A percentile compares a stretch with the other conserved stretches of the same genome.
phyloP scores from a whole-genome alignment of 2,113 vertebrate species.

The Pomatostomus ruficeps region DNA sequence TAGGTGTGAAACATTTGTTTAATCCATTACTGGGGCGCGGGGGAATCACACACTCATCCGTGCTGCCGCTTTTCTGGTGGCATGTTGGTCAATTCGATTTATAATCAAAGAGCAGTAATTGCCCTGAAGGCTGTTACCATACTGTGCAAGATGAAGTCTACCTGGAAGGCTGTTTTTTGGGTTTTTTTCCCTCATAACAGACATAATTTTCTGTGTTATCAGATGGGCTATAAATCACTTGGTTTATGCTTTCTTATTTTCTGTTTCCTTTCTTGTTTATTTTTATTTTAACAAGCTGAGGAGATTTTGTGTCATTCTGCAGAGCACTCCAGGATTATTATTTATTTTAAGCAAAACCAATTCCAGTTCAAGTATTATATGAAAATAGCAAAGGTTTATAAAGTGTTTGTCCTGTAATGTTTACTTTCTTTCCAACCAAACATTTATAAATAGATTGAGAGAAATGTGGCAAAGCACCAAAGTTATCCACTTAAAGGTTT shows the following conservation, averaged over 20 bases:
- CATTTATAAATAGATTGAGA: slow-evolving; percentile 34
- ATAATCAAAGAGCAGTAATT: neutral
- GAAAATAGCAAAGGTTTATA: slow-evolving; percentile 25
- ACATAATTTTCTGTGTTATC: neutral
- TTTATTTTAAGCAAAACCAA: slow-evolving; percentile 9
- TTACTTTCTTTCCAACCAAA: slow-evolving; percentile 23
- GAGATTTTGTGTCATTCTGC: neutral
- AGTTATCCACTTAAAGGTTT: slow-evolving; percentile 17
- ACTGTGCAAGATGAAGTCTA: neutral
- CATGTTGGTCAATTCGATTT: neutral
- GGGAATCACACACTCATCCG: neutral
- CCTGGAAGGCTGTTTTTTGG: neutral
- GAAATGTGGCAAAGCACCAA: slow-evolving; percentile 26
- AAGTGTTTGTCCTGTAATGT: neutral
- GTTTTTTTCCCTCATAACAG: neutral
- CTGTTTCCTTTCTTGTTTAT: neutral
- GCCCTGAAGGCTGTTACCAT: neutral
- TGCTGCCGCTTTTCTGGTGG: neutral
- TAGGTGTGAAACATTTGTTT: slow-evolving; percentile 36
- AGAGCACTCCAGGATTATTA: neutral
- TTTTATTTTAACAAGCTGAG: neutral
- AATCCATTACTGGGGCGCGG: neutral
- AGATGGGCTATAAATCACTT: neutral
- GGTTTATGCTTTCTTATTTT: neutral
- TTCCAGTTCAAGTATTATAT: neutral